Evolutionary conservation across 2,888 invertebrate species (phyloP), one percentile per base, ranked within the genome.

Genomic region (Macrophya annulata): DNA sequence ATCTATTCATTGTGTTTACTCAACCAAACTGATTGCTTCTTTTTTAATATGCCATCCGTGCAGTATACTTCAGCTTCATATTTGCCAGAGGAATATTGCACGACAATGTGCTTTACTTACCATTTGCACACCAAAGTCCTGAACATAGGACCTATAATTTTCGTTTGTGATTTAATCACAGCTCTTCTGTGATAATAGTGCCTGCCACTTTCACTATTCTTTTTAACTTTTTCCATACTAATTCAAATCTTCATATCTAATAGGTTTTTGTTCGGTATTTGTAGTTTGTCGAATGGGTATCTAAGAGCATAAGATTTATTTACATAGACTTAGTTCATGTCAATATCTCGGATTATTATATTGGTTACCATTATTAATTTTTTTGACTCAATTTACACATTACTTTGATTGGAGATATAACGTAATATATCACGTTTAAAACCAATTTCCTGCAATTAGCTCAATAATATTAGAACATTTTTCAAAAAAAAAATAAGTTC

Each of bases 61-160:
- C 62, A 65, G 0, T 62, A 21, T 65, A 65, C 65, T 65, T 45
- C 37, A 83, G 31, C 31, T 45, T 81, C 43, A 81, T 43, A 10
- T 43, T 81, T 62, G 43, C 43, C 40, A 9, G 15, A 59, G 25
- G 40, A 21, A 43, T 12, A 51, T 51, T 40, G 43, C 21, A 25
- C 21, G 81, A 62, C 21, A 74, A 17, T 15, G 25, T 43, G 62
- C 43, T 62, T 81, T 8, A 77, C 81, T 81, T 43, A 62, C 21
- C 43, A 43, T 81, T 81, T 81, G 62, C 62, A 40, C 79, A 79
- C n/a, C 59, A n/a, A 79, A 81, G 43, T 62, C 81, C 43, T 62
- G n/a, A 40, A 31, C 15, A 17, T 62, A 81, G 25, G n/a, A 21
- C 25, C 15, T 81, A 62, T 81, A 62, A 62, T 81, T 62, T 62